Conservation (phyloP, 2,888 invertebrate species). For the Isoperla grammatica region DNA sequence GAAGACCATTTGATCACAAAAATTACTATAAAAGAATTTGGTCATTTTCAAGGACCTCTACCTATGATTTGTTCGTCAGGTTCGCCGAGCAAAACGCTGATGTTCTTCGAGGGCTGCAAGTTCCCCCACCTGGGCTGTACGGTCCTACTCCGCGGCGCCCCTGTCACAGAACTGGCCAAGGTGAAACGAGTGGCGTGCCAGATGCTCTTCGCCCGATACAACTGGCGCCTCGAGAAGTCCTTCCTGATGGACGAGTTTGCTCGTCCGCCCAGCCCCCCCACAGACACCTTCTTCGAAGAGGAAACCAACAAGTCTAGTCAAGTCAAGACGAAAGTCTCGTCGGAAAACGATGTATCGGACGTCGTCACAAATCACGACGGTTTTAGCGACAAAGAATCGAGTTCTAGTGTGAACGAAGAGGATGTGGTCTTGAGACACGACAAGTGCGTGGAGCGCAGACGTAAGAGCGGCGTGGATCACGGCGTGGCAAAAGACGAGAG, state of each 20-base stretch:
- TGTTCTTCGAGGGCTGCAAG: constrained; percentile 90
- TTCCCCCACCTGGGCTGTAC: constrained; percentile 80
- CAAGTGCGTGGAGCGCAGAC: too few species aligned
- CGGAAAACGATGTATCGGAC: too few species aligned
- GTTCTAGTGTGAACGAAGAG: too few species aligned
- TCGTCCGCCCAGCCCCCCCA: constrained; percentile 50
- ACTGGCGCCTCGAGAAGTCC: constrained; percentile 87
- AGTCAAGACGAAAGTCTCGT: too few species aligned
- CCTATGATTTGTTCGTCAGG: constrained; percentile 43
- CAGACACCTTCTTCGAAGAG: constrained; percentile 26
- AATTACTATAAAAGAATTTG: too few species aligned
- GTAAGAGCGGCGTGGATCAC: background rate
- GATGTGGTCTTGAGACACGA: too few species aligned
- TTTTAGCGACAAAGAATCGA: too few species aligned
- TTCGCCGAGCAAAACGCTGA: constrained; percentile 68
- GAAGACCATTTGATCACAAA: too few species aligned
- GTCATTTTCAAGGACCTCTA: too few species aligned
- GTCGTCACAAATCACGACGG: too few species aligned
- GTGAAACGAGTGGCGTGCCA: constrained; percentile 79
- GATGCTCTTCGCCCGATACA: constrained; percentile 80
- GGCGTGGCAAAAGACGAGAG: background rate
- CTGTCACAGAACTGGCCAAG: constrained; percentile 63
- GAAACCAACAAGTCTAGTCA: background rate
- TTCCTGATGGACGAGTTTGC: constrained; percentile 86
- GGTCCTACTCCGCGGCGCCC: constrained; percentile 68